These are phyloP conservation scores for Raja brachyura DNA, from an alignment of 2,113 vertebrate genomes.

Conservation along the genomic window DNA sequence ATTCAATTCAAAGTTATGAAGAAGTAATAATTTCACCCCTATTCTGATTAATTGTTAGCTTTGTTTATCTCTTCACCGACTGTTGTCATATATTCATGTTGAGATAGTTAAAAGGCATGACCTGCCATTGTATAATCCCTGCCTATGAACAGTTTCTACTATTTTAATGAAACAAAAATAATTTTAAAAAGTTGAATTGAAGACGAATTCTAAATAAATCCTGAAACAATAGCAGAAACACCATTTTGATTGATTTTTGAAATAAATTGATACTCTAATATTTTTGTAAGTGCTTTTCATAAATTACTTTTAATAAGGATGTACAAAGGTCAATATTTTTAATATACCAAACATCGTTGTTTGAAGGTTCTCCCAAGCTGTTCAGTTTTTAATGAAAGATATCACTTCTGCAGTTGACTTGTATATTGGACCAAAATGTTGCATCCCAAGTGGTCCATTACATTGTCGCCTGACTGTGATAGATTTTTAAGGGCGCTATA, in stretches of 20 bases:
- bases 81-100: not conserved
- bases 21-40: not conserved
- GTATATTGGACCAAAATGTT: constrained; percentile 23
- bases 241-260: not conserved
- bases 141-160: not conserved
- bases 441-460: constrained; percentile 27
- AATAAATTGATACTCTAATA: constrained; percentile 32
- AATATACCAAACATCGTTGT: constrained; percentile 11
- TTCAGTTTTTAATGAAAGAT: constrained; percentile 25
- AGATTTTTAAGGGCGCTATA: not conserved
- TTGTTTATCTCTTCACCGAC: not conserved
- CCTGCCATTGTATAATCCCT: not conserved
- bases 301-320: constrained; percentile 31
- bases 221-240: not conserved
- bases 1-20: not conserved
- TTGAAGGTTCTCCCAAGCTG: not conserved
- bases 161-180: not conserved
- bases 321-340: constrained; percentile 35
- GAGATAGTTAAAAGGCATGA: not conserved
- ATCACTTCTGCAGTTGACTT: not conserved
- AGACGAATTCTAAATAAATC: not conserved
- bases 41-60: not conserved
- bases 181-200: not conserved
- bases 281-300: constrained; percentile 30
- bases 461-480: not conserved